Percentiles rank a stretch among this genome's conserved stretches.
phyloP scores from a whole-genome alignment of 30 jellyfish, hydroid and myxozoan species.

The Chrysaora quinquecirrha region DNA sequence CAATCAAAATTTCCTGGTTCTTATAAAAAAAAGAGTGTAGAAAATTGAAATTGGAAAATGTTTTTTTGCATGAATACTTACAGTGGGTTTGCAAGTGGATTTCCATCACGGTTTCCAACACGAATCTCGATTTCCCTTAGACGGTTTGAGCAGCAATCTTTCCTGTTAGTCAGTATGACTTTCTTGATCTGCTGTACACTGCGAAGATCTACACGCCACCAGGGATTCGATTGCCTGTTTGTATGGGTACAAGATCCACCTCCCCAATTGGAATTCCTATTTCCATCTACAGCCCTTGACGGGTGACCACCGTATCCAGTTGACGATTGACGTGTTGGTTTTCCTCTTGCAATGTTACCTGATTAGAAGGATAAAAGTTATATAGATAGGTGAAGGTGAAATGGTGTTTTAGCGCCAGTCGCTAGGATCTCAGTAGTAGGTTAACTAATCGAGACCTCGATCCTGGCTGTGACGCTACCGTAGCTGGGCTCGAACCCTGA shows the following conservation, averaged over 20 bases:
- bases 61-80: too few relatives aligned
- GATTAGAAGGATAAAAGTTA: too few relatives aligned
- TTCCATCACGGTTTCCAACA: constrained; percentile 1
- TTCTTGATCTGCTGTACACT: background rate
- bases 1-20: too few relatives aligned
- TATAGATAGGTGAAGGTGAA: too few relatives aligned
- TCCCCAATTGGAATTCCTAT: constrained; percentile 19
- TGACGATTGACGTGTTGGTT: constrained; percentile 34
- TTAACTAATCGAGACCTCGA: too few relatives aligned
- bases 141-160: background rate
- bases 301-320: constrained; percentile 23
- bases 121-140: background rate
- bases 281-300: constrained; percentile 44
- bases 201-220: constrained; percentile 48
- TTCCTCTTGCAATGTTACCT: constrained; percentile 17
- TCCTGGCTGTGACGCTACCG: too few relatives aligned
- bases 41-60: too few relatives aligned
- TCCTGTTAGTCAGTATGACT: background rate
- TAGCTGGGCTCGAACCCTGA: too few relatives aligned
- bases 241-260: constrained; percentile 48
- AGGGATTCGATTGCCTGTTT: constrained; percentile 20
- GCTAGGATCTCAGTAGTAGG: too few relatives aligned
- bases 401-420: too few relatives aligned
- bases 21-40: too few relatives aligned
- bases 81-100: constrained; percentile 2